Conservation (phyloP, 1,140 invertebrate species). For the Theocolax elegans region DNA sequence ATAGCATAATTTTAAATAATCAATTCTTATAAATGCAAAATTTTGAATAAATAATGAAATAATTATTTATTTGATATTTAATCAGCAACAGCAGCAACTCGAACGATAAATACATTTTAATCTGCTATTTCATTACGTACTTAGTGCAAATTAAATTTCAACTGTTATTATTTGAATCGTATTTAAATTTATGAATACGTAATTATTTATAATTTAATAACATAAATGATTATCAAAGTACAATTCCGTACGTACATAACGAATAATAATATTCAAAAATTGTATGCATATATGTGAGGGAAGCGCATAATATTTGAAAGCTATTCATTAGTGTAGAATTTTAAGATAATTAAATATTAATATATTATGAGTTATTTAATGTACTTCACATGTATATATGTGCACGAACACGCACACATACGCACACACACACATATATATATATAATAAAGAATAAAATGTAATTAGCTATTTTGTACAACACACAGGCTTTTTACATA, state of each 20-base stretch:
- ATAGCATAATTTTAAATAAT: constrained; percentile 9
- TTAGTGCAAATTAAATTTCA: constrained; percentile 8
- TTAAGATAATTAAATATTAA: neutral
- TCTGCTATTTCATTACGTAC: constrained; percentile 6
- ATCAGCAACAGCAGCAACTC: neutral
- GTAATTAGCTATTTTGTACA: constrained; percentile 5
- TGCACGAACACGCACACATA: too few species aligned
- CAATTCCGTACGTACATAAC: too few species aligned
- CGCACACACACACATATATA: too few species aligned
- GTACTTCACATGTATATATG: neutral
- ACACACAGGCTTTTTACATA: neutral
- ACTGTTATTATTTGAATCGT: neutral
- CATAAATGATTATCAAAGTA: too few species aligned
- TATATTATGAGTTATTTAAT: neutral
- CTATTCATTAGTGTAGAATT: neutral
- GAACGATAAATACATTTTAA: constrained; percentile 1
- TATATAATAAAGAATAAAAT: constrained; percentile 9
- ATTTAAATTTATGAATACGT: neutral
- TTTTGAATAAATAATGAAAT: neutral
- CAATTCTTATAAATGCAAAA: constrained; percentile 2
- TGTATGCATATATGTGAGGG: too few species aligned
- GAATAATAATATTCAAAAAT: too few species aligned
- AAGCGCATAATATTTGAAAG: neutral
- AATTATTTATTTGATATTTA: constrained; percentile 5
- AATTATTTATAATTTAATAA: constrained; percentile 9